These are phyloP conservation scores for Pseudorectes ferrugineus DNA, from an alignment of 2,113 vertebrate genomes.

Conservation along the genomic window DNA sequence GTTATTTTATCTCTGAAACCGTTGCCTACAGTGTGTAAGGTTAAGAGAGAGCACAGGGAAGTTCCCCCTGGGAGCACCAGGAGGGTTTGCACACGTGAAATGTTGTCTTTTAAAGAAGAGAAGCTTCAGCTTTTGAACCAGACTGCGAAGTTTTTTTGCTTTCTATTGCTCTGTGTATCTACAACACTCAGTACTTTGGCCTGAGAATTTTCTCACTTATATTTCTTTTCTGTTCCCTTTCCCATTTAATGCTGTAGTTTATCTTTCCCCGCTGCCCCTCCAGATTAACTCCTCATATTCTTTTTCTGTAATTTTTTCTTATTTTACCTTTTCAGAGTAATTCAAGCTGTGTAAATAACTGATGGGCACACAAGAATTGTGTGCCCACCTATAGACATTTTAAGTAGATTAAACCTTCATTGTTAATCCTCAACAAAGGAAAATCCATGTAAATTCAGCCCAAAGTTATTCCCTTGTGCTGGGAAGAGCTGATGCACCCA, in stretches of 20 bases:
- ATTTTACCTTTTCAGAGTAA: not conserved
- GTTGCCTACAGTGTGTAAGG: rapidly evolving
- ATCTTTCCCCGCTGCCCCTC: not conserved
- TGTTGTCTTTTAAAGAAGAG: not conserved
- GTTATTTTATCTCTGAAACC: not conserved
- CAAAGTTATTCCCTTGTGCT: not conserved
- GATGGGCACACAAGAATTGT: not conserved
- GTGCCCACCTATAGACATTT: not conserved
- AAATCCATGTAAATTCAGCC: not conserved
- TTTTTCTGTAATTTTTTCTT: not conserved
- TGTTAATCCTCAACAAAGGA: not conserved
- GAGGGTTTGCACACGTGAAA: not conserved
- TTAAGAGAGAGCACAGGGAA: not conserved
- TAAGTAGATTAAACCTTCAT: not conserved
- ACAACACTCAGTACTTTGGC: too few species aligned
- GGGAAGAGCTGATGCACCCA: not conserved
- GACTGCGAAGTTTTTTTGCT: not conserved
- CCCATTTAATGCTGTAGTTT: not conserved
- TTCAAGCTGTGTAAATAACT: not conserved
- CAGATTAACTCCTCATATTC: not conserved
- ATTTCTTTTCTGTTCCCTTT: not conserved
- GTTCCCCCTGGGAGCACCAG: not conserved
- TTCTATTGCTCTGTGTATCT: not conserved
- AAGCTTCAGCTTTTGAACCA: not conserved
- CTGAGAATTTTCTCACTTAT: not conserved